Base-by-base conservation (phyloP, 1,140 invertebrate genomes). In the Drosophila arawakana region DNA sequence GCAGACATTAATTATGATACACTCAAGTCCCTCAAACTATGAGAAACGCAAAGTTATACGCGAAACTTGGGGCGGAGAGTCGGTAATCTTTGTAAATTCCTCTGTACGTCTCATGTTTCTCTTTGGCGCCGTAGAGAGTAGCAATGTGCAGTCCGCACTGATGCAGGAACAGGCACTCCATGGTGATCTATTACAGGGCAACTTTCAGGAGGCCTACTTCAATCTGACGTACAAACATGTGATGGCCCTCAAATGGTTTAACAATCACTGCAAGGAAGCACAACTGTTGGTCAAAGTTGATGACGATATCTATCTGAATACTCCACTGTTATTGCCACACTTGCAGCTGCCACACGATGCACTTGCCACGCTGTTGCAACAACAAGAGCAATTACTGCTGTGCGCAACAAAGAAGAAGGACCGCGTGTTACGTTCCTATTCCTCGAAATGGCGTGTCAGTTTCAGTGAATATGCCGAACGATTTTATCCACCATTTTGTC, bases 151-250 rank as follows among this genome's bases (percentile, higher is more conserved):
- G 74, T 69, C 86, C 0, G 75, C 83, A 13, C 74, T 97, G 3
- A 77, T 94, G 37, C 78, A 93, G 41, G 97, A 98, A 90, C 94
- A 94, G 71, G 76, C 86, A 5, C 78, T 80, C 1, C 94, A 95
- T 78, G 93, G 94, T 15, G 97, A 98, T 91, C 93, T 97, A 55
- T 93, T 97, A 13, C 96, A 97, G 92, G 96, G 96, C 21, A 95
- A 94, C 73, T 97, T 97, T 91, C 46, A 93, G 3, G 97, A 98
- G 93, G 93, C 93, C 18, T 98, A 98, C 86, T 94, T 94, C 63
- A 98, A 98, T 93, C 94, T 98, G 89, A 97, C 96, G 0, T 97
- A 97, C 80, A 98, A 98, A 91, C 96, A 97, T 92, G 95, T 96
- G 1, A 96, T 96, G 94, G 95, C 94, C 3, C 93, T 97, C n/a